Evolutionary conservation across 2,797 vertebrate species (phyloP), one percentile per base, ranked within the genome.

Genomic region (Gadopsis bispinosus): DNA sequence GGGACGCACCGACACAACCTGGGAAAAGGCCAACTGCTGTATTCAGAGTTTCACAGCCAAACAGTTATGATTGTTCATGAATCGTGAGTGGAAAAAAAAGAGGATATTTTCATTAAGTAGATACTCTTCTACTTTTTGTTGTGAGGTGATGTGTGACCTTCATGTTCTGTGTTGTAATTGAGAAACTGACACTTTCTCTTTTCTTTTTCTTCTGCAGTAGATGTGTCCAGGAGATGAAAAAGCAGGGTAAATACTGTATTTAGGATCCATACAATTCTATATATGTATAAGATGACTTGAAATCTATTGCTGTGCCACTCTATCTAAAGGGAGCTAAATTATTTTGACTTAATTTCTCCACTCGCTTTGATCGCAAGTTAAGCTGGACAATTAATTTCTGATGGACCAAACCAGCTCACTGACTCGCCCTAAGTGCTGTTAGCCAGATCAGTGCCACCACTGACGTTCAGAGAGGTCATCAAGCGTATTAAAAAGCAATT

Each of bases 281-380:
- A 58, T 67, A 53, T 61, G 48, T 65, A 48, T 13, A 45, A 37
- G 22, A 85, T 66, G 68, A 91, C 88, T 88, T 88, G 89, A 92
- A 83, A 79, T 79, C 76, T 41, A 69, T 70, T 26, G 80, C 81
- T 83, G 83, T 72, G 88, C 79, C 90, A 91, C 88, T 91, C 91
- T 87, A 90, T 65, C 41, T 45, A 55, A 83, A 70, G 55, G 77
- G 48, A 72, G 60, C 48, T 53, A 22, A 68, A 80, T 77, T 29
- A 63, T 83, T 58, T 61, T 7, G 39, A 74, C 47, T 43, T 64
- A 0, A 29, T 41, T 47, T 61, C 65, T 69, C 39, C 29, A 26
- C 1, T 81, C 16, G 22, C 39, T 76, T 69, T 63, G 11, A 56
- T 50, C 2, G 11, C 13, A 10, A 29, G 43, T 69, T 37, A 53